Base-by-base conservation (phyloP, 1,140 invertebrate genomes). In the Sitodiplosis mosellana region DNA sequence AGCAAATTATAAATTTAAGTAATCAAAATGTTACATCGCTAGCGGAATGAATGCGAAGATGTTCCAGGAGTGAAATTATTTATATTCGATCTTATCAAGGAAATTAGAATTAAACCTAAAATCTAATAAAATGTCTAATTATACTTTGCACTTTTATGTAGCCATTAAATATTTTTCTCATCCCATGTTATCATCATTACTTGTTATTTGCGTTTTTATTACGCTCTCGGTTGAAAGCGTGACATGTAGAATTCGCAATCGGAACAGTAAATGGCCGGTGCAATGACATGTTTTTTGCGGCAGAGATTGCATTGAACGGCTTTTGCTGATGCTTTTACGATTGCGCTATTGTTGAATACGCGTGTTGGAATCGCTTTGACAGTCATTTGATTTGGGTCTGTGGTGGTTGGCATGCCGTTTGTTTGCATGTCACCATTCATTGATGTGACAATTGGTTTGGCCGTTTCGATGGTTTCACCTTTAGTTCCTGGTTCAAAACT, bases 241-340 rank as follows among this genome's bases (percentile, higher is more conserved):
- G 86, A 86, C 81, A 92, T 83, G 57, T 92, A 92, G 70, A 83
- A 89, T 58, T 89, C 83, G 65, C 87, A 92, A 61, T 90, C 86
- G 14, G 78, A 71, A 65, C 87, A 92, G 60, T 90, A 91, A 33
- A 82, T 71, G 11, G 78, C 76, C 1, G 82, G 77, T 20, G 80
- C 73, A 4, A 70, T 71, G 4, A 90, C 77, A 49, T 74, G 72
- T 58, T 87, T 85, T 58, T 90, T 88, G 20, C 84, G 71, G 61
- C 87, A 92, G 45, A 92, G 69, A 67, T 87, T 80, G 62, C 87
- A 91, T 21, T 70, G 70, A 10, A 66, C 64, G 1, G 62, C 63
- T 53, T 68, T 69, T 2, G 65, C 54, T 8, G 71, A 72, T 21
- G 66, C 65, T 58, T 75, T 75, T 21, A 69, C 57, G n/a, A 61